phyloP scores from a whole-genome alignment of 2,113 vertebrate species.

The Ammodytes marinus region DNA sequence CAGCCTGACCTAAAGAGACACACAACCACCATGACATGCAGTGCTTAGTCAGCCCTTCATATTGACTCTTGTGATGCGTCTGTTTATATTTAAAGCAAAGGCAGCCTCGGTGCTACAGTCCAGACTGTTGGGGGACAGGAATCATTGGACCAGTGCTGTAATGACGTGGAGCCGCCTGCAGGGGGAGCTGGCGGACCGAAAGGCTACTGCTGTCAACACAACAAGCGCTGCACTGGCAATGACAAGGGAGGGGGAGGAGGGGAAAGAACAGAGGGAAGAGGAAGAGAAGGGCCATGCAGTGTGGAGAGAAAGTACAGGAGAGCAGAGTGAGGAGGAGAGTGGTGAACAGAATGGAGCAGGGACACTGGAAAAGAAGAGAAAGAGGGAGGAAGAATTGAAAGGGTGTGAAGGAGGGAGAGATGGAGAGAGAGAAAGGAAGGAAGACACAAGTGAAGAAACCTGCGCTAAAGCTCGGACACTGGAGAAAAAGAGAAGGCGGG shows the following conservation, averaged over 20 bases:
- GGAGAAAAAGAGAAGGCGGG: conserved; percentile 26
- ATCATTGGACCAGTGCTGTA: conserved; percentile 65
- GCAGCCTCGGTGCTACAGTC: conserved; percentile 69
- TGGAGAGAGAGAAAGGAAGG: not conserved
- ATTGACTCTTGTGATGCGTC: not conserved
- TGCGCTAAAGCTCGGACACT: not conserved
- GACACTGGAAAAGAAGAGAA: conserved; percentile 40
- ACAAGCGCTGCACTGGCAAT: not conserved
- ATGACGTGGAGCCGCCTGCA: conserved; percentile 78
- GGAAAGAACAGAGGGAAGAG: conserved; percentile 14
- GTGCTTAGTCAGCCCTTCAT: not conserved
- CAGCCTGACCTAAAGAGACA: not conserved
- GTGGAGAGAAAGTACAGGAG: conserved; percentile 8
- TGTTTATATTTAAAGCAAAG: conserved; percentile 61
- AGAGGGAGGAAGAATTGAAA: not conserved
- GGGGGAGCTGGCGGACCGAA: conserved; percentile 61
- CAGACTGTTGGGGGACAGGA: conserved; percentile 64
- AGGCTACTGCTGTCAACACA: not conserved
- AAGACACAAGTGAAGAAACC: not conserved
- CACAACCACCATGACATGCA: not conserved
- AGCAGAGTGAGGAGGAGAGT: conserved; percentile 26
- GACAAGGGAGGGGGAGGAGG: conserved; percentile 28
- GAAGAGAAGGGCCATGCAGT: conserved; percentile 15
- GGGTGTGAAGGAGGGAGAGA: not conserved
- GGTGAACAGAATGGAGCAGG: not conserved